Conservation (phyloP, 2,888 invertebrate species). For the Acanthosepion esculentum region DNA sequence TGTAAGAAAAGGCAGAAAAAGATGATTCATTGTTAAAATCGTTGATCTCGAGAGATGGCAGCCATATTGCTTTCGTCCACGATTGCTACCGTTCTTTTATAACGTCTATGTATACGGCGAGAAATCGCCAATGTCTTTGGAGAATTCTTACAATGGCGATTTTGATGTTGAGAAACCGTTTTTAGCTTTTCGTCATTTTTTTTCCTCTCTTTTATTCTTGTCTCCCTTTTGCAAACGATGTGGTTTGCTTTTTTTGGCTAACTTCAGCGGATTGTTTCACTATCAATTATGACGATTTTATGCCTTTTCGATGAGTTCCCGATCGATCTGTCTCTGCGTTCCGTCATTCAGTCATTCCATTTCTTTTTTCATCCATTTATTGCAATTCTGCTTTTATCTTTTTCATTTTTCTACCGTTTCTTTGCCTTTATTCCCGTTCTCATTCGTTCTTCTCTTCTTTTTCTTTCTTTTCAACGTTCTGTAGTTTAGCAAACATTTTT, state of each 20-base stretch:
- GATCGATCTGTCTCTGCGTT: background rate
- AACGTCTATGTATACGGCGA: background rate
- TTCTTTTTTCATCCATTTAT: no score
- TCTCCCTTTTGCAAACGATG: background rate
- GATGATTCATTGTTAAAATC: conserved; percentile 13
- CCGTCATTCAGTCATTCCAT: background rate
- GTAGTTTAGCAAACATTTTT: no score
- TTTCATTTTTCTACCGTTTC: no score
- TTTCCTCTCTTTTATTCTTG: background rate
- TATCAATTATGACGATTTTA: background rate
- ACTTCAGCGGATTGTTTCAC: background rate
- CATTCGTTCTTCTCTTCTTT: no score
- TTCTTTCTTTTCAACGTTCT: no score
- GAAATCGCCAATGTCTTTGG: conserved; percentile 33
- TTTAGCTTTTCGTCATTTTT: background rate
- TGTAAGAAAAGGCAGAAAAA: background rate
- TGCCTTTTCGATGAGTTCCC: background rate
- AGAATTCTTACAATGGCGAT: background rate
- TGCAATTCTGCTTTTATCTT: no score
- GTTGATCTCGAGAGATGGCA: background rate
- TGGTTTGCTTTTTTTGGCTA: background rate
- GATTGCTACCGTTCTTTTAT: background rate
- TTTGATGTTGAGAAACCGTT: background rate
- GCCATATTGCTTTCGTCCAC: background rate
- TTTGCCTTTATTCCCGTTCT: no score